Evolutionary conservation across 1,140 invertebrate genomes (phyloP), one percentile per base, ranked within the genome.

Genomic region (Drosophila albomicans): DNA sequence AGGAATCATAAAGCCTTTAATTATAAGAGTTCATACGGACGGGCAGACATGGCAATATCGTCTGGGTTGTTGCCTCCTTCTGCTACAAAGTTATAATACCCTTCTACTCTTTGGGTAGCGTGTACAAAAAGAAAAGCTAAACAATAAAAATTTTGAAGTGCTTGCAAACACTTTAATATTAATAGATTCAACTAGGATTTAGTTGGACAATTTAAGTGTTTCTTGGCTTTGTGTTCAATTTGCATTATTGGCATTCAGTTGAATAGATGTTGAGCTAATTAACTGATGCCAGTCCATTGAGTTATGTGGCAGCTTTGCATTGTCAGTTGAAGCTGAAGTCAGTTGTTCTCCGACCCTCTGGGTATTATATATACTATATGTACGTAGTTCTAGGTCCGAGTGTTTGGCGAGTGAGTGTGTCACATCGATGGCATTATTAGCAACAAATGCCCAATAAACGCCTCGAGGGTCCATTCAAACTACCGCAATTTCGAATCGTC

Each of bases 371-470:
- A 81, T 78, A 78, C 72, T 52, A 51, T 38, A n/a, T 52, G 11
- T 13, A 3, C n/a, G 8, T 2, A 16, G 20, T 25, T 25, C 20
- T 25, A 25, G 20, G 20, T 25, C 20, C 8, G 11, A 30, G 38
- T 28, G 51, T 75, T 75, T 25, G 28, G 20, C 7, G 51, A 35
- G 51, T 54, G 35, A 54, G 51, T 81, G 79, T 82, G 77, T 76
- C 84, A 78, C 71, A 84, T 89, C 78, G 85, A 85, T 84, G 77
- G 75, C 86, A 89, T 85, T 89, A 89, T 89, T 89, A 89, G 78
- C 81, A 79, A 81, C 85, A 85, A 89, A 89, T 85, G 75, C 59
- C 63, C 73, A 52, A 79, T 75, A 75, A 80, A 78, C 78, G 75
- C 56, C 30, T 75, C 28, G 52, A 43, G 63, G 38, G 52, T 11